Evolutionary conservation across 2,797 vertebrate genomes (phyloP).

Genomic region (Macropus fuliginosus): DNA sequence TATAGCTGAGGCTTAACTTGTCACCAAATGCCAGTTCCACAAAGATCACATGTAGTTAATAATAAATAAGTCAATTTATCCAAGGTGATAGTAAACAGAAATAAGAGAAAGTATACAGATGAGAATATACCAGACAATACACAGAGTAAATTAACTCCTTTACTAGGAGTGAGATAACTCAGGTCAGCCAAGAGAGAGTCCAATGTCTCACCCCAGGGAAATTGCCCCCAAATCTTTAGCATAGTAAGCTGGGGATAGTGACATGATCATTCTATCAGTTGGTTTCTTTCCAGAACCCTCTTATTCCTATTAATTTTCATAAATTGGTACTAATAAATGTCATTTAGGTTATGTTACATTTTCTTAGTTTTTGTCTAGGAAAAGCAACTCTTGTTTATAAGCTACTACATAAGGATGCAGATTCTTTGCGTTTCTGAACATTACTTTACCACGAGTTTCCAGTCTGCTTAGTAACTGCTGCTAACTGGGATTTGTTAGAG

Average conservation of each 20-base stretch:
- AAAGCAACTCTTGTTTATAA: background rate
- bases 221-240: background rate
- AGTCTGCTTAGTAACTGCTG: background rate
- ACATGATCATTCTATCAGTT: background rate
- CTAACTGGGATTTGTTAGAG: background rate
- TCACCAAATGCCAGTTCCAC: background rate
- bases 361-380: background rate
- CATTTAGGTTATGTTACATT: background rate
- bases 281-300: background rate
- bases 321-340: background rate
- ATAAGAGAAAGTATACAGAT: background rate
- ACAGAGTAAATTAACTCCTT: background rate
- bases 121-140: background rate
- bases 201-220: background rate
- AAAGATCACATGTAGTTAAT: background rate
- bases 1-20: background rate
- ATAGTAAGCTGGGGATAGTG: background rate
- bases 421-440: background rate
- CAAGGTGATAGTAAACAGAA: background rate
- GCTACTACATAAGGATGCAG: background rate
- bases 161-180: background rate
- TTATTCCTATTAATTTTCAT: background rate
- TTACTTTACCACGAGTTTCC: background rate
- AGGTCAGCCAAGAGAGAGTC: background rate
- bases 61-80: background rate